A percentile compares a stretch with the other conserved stretches of the same genome.
phyloP scores from a whole-genome alignment of 1,140 invertebrate genomes.

The Schmidtea mediterranea region DNA sequence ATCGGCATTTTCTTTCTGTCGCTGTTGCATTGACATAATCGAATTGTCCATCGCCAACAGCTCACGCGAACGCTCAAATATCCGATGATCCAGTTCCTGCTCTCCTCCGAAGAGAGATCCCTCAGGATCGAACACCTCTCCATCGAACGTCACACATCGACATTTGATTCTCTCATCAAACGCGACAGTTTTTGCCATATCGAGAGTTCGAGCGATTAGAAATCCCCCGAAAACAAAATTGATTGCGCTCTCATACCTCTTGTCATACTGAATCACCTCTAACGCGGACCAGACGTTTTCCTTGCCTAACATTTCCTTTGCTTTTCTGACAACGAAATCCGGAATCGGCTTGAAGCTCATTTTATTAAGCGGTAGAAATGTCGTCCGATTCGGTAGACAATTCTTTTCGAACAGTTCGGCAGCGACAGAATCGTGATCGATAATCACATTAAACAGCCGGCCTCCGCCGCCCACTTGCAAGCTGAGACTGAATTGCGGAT shows the following conservation, averaged over 20 bases:
- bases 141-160: slow-evolving; percentile 60
- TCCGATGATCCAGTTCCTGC: too few species aligned
- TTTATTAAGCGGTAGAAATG: slow-evolving; percentile 69
- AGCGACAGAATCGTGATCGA: slow-evolving; percentile 54
- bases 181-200: slow-evolving; percentile 43
- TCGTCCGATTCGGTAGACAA: slow-evolving; percentile 45
- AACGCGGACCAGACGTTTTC: slow-evolving; percentile 57
- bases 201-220: slow-evolving; percentile 53
- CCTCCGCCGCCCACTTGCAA: slow-evolving; percentile 59
- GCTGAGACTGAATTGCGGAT: slow-evolving; percentile 44
- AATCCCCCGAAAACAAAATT: slow-evolving; percentile 57
- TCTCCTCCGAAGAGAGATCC: slow-evolving; percentile 36
- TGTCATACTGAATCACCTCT: slow-evolving; percentile 48
- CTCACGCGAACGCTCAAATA: too few species aligned
- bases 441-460: slow-evolving; percentile 63
- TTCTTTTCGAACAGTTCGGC: slow-evolving; percentile 56
- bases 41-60: too few species aligned
- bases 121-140: slow-evolving; percentile 61
- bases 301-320: slow-evolving; percentile 18
- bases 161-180: slow-evolving; percentile 44
- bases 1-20: too few species aligned
- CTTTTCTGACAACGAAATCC: slow-evolving; percentile 2
- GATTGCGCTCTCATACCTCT: slow-evolving; percentile 45
- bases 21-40: too few species aligned
- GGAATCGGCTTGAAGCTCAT: slow-evolving; percentile 36